Evolutionary conservation across 2,888 invertebrate species (phyloP).

Genomic region (Drosophila prolongata): DNA sequence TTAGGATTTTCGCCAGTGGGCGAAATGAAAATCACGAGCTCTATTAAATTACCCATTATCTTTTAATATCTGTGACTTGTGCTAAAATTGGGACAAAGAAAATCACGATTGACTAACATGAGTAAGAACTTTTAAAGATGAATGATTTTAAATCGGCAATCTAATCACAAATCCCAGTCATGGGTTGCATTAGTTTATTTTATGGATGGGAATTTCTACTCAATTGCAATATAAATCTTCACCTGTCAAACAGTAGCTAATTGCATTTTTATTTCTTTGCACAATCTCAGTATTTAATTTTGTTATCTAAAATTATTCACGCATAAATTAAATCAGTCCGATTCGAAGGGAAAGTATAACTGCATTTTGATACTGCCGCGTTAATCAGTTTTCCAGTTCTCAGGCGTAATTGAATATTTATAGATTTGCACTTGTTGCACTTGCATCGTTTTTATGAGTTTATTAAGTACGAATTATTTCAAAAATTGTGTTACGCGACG

Average conservation of each 20-base stretch:
- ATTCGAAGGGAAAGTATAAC: slow-evolving; percentile 44
- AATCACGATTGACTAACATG: slow-evolving; percentile 8
- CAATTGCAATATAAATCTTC: slow-evolving; percentile 26
- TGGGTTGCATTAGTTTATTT: slow-evolving; percentile 2
- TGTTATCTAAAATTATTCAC: slow-evolving; percentile 57
- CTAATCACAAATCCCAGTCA: slow-evolving; percentile 18
- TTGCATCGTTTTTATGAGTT: slow-evolving; percentile 40
- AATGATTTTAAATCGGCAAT: slow-evolving; percentile 1
- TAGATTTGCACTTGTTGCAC: slow-evolving; percentile 30
- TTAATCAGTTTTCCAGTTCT: slow-evolving; percentile 46
- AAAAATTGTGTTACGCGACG: slow-evolving; percentile 19
- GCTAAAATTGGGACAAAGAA: slow-evolving; percentile 22
- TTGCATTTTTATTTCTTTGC: slow-evolving; percentile 30
- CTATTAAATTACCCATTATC: slow-evolving; percentile 5
- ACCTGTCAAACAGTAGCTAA: slow-evolving; percentile 20
- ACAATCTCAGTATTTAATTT: slow-evolving; percentile 40
- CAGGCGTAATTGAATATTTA: slow-evolving; percentile 65
- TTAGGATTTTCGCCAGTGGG: slow-evolving; percentile 7
- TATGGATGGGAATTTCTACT: slow-evolving; percentile 13
- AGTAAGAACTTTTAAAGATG: slow-evolving; percentile 3
- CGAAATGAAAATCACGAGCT: slow-evolving; percentile 1
- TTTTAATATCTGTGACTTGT: background rate
- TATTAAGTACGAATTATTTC: slow-evolving; percentile 54
- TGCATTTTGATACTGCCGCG: slow-evolving; percentile 2
- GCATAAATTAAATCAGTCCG: slow-evolving; percentile 56